phyloP scores from a whole-genome alignment of 1,140 invertebrate species.

The Sinella curviseta region DNA sequence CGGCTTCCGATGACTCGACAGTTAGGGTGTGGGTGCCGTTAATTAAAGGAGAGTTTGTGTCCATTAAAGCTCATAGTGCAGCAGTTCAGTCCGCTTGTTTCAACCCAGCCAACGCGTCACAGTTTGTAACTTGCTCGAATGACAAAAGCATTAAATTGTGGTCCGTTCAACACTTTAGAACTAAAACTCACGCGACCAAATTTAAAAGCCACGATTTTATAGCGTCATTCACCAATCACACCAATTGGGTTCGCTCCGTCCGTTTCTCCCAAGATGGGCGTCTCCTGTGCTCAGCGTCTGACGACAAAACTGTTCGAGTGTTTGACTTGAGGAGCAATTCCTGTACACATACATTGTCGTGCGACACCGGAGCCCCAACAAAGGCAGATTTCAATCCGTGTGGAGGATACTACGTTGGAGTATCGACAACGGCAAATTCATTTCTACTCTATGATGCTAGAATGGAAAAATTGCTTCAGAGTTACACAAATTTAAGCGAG shows the following conservation, averaged over 20 bases:
- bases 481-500: constrained; percentile 34
- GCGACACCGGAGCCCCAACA: constrained; percentile 21
- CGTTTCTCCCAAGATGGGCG: constrained; percentile 38
- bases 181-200: neutral
- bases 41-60: constrained; percentile 31
- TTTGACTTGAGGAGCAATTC: constrained; percentile 33
- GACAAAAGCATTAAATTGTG: constrained; percentile 46
- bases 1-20: constrained; percentile 32
- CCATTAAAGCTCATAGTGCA: constrained; percentile 34
- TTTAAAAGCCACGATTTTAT: constrained; percentile 30
- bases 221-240: constrained; percentile 30
- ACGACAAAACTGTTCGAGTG: constrained; percentile 39
- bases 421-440: constrained; percentile 19
- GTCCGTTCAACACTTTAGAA: constrained; percentile 18
- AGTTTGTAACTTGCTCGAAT: constrained; percentile 34
- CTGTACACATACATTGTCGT: neutral
- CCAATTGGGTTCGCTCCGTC: constrained; percentile 46
- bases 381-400: constrained; percentile 44
- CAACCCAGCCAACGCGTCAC: constrained; percentile 22
- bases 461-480: constrained; percentile 32
- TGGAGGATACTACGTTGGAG: constrained; percentile 35
- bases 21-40: constrained; percentile 43
- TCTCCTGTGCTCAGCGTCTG: constrained; percentile 32
- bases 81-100: constrained; percentile 32
- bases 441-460: constrained; percentile 41